phyloP scores from a whole-genome alignment of 35 echinoderm and acorn worm species.

The Nesometra sesokonis region DNA sequence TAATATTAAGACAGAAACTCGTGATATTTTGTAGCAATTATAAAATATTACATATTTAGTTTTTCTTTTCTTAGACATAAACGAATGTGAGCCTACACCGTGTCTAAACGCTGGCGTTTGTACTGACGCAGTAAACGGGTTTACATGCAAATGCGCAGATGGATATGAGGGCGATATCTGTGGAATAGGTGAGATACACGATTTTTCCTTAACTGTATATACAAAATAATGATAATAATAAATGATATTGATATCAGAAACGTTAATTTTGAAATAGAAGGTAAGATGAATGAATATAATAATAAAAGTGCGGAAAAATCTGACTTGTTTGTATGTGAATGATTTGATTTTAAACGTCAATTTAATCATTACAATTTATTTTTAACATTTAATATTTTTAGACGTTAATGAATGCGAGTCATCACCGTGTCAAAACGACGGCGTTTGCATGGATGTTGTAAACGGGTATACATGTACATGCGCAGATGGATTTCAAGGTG shows the following conservation, averaged over 20 bases:
- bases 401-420: constrained; percentile 27
- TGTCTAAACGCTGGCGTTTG: constrained; percentile 27
- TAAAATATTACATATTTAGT: background rate
- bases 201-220: too few species aligned
- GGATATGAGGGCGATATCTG: constrained; percentile 12
- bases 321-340: too few species aligned
- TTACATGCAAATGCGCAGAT: constrained; percentile 9
- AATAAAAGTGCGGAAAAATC: too few species aligned
- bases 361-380: too few species aligned
- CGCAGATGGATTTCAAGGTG: constrained; percentile 24
- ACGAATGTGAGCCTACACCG: constrained; percentile 1
- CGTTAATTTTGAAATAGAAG: too few species aligned
- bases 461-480: constrained; percentile 46
- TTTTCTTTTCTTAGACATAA: background rate
- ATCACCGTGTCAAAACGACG: background rate
- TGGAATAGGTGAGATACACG: constrained; percentile 3
- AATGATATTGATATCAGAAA: too few species aligned
- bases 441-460: constrained; percentile 16
- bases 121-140: constrained; percentile 1
- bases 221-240: too few species aligned
- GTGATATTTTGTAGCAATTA: background rate
- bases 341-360: too few species aligned
- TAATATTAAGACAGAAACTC: too few species aligned
- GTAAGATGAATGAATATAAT: too few species aligned
- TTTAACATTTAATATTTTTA: too few species aligned